Conservation (phyloP, 2,888 invertebrate species). For the Agrotis ipsilon region DNA sequence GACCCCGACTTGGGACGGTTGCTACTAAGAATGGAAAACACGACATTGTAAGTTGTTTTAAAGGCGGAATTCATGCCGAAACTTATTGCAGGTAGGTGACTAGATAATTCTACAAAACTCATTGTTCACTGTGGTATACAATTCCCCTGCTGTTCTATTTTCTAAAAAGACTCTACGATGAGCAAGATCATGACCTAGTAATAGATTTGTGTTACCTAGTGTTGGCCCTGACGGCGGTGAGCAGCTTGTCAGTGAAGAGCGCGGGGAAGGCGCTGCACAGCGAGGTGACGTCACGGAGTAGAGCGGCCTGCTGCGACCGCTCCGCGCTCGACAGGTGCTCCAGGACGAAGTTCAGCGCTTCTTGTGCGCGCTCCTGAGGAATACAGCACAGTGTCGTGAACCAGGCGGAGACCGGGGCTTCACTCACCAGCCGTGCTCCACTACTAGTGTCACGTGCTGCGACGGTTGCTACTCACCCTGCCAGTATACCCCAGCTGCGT, state of each 20-base stretch:
- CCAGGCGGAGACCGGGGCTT: constrained; percentile 80
- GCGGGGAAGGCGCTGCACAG: constrained; percentile 95
- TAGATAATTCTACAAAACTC: no score
- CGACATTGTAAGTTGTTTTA: no score
- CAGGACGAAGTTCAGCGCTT: constrained; percentile 95
- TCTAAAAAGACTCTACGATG: no score
- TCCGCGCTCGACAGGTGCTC: constrained; percentile 94
- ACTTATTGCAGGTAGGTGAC: no score
- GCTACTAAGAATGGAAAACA: constrained; percentile 57
- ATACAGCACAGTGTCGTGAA: no score
- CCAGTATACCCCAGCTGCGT: constrained; percentile 94
- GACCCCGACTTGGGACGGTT: constrained; percentile 80
- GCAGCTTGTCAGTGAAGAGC: constrained; percentile 95
- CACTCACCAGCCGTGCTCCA: constrained; percentile 92
- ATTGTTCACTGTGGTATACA: no score
- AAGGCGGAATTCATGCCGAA: no score
- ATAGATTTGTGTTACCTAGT: constrained; percentile 79
- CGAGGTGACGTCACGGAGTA: constrained; percentile 95
- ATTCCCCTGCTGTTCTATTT: no score
- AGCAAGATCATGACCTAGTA: no score
- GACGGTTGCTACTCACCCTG: constrained; percentile 88
- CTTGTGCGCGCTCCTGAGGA: constrained; percentile 94
- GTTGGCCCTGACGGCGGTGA: constrained; percentile 94
- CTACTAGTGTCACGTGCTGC: constrained; percentile 91
- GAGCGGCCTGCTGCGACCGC: constrained; percentile 93